phyloP scores from a whole-genome alignment of 2,797 vertebrate species.

The Rhodeus uyekii region DNA sequence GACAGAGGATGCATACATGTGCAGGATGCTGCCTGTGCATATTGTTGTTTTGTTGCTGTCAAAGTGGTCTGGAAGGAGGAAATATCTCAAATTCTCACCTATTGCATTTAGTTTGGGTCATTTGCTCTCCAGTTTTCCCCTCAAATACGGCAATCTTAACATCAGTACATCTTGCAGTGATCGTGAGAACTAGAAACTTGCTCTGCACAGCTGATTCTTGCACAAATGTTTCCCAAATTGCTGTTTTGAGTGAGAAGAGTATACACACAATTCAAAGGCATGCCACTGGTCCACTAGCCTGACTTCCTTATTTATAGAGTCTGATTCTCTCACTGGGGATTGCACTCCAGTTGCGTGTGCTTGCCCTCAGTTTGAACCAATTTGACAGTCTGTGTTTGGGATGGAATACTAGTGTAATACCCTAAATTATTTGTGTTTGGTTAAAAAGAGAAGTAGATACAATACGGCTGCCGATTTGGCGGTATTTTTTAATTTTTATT shows the following conservation, averaged over 20 bases:
- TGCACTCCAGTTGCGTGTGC: conserved; percentile 14
- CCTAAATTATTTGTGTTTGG: not conserved
- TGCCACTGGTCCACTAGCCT: conserved; percentile 1
- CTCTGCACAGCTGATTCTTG: not conserved
- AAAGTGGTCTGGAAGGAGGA: conserved; percentile 9
- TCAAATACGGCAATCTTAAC: not conserved
- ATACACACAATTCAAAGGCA: not conserved
- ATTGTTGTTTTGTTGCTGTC: not conserved
- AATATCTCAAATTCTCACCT: not conserved
- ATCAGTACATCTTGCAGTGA: not conserved
- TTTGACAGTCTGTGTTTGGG: conserved; percentile 11
- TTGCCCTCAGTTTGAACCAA: conserved; percentile 26
- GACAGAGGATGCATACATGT: not conserved
- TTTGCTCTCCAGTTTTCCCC: not conserved
- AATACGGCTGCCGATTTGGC: too few relatives aligned
- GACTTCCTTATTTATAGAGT: conserved; percentile 22
- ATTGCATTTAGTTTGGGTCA: not conserved
- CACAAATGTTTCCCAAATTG: conserved; percentile 3
- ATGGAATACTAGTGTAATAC: not conserved
- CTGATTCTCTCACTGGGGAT: conserved; percentile 24
- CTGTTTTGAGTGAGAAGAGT: not conserved
- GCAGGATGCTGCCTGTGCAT: not conserved
- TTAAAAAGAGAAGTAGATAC: not conserved
- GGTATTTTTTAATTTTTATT: too few relatives aligned
- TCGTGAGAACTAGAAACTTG: not conserved